Conservation (phyloP, 2,113 vertebrate species). For the Xenopus laevis region DNA sequence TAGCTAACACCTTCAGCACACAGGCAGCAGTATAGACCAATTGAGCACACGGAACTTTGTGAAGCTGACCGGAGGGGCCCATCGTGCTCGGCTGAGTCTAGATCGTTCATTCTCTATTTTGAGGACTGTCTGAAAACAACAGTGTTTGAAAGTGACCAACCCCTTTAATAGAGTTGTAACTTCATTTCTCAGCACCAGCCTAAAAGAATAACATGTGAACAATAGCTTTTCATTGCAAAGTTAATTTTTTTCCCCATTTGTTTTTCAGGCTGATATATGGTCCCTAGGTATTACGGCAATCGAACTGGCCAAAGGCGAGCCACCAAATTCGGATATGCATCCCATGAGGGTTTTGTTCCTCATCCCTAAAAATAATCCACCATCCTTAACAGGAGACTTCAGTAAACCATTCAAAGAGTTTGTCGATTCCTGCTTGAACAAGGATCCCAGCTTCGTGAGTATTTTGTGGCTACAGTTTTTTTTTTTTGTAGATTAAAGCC, state of each 20-base stretch:
- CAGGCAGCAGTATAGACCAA: too few species aligned
- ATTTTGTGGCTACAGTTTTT: constrained; percentile 12
- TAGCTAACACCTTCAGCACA: too few species aligned
- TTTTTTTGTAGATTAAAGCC: background rate
- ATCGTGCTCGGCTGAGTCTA: too few species aligned
- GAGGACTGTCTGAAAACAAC: too few species aligned
- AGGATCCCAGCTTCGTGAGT: constrained; percentile 88
- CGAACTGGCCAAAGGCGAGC: constrained; percentile 88
- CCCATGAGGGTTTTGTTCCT: constrained; percentile 91
- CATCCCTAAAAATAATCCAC: constrained; percentile 88
- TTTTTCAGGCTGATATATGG: constrained; percentile 85
- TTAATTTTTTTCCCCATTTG: background rate
- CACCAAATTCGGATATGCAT: constrained; percentile 89
- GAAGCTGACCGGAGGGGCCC: too few species aligned
- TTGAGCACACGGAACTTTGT: too few species aligned
- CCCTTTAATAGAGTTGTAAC: too few species aligned
- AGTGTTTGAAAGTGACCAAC: too few species aligned
- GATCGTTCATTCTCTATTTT: too few species aligned
- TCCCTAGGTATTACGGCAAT: constrained; percentile 90
- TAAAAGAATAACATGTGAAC: too few species aligned
- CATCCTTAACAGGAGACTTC: constrained; percentile 80
- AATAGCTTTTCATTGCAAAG: too few species aligned
- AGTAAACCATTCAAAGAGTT: constrained; percentile 91
- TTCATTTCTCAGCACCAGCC: too few species aligned
- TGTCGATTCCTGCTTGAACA: constrained; percentile 87